Percentiles rank a stretch among this genome's conserved stretches.
These are phyloP conservation scores for Australoheros facetus DNA, from an alignment of 2,797 vertebrate genomes.

Conservation along the genomic window DNA sequence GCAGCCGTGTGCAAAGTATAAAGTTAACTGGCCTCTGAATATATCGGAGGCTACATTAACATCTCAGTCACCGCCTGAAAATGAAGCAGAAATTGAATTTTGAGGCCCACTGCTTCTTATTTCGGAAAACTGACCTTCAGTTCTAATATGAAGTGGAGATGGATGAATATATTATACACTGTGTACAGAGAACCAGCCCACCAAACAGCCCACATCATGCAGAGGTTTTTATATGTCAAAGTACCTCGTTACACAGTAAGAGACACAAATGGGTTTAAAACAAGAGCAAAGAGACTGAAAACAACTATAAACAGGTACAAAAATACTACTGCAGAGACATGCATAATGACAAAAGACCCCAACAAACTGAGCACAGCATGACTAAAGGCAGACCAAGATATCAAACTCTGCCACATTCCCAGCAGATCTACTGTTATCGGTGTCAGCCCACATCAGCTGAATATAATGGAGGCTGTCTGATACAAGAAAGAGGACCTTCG, in stretches of 20 bases:
- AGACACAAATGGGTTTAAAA: background rate
- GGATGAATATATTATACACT: constrained; percentile 54
- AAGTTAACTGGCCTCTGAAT: constrained; percentile 22
- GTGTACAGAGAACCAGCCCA: constrained; percentile 7
- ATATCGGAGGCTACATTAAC: constrained; percentile 32
- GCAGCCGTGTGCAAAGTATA: background rate
- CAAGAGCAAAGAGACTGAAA: background rate
- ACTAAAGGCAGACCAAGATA: too few species aligned
- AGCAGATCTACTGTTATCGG: too few species aligned
- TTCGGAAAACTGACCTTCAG: constrained; percentile 65
- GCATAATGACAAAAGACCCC: too few species aligned
- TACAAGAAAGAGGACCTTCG: background rate
- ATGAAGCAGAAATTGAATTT: constrained; percentile 72
- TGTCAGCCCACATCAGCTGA: too few species aligned
- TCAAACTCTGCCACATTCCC: too few species aligned
- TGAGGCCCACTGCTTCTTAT: constrained; percentile 45
- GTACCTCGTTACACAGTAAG: background rate
- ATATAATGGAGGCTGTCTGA: too few species aligned
- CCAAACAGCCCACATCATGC: background rate
- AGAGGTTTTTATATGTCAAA: constrained; percentile 8
- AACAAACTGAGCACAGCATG: too few species aligned
- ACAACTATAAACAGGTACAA: background rate
- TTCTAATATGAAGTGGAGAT: constrained; percentile 53
- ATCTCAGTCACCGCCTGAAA: constrained; percentile 45
- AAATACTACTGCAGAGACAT: too few species aligned